Evolutionary conservation across 2,797 vertebrate species (phyloP), one percentile per base, ranked within the genome.

Genomic region (Melopsittacus undulatus): DNA sequence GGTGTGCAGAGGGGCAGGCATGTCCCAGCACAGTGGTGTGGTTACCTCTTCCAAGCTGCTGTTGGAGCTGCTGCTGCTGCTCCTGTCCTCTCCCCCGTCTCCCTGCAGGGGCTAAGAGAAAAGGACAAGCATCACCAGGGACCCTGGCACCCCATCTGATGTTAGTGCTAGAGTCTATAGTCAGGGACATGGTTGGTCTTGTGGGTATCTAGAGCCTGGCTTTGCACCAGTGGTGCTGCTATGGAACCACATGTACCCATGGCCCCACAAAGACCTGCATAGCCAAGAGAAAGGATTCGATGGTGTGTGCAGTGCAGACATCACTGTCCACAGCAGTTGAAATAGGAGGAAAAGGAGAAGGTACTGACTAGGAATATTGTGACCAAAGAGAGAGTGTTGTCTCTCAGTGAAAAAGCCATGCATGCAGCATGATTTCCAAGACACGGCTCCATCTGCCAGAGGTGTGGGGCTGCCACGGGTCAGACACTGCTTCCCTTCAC

Each of bases 21-120:
- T 15, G 24, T 16, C 26, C 43, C 57, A 72, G 66, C 43, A 29
- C 1, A 0, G 7, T 5, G 38, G 7, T 23, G 57, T 16, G 5
- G 30, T 94, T 94, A 94, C 96, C 93, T 94, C 75, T 80, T 96
- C 92, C 2, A 7, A 80, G 32, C 73, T 64, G 1, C 90, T 92
- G 32, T 73, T 54, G 0, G 96, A 97, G 92, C 93, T 93, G 84
- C 95, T 96, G 49, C 92, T 87, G 79, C 86, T 92, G 36, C 80
- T 78, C 20, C 38, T 69, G 11, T 75, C 66, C 57, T 87, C 89
- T 9, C 89, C 54, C 40, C 45, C 63, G 3, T 76, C 77, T 80
- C 68, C 67, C 95, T 97, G 78, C 40, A 54, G 45, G 51, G 49
- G 32, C 1, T 1, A 90, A 95, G 81, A 92, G 7, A 57, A 36